Base-by-base conservation (phyloP, 23 tunicate genomes). In the Halocynthia roretzi region DNA sequence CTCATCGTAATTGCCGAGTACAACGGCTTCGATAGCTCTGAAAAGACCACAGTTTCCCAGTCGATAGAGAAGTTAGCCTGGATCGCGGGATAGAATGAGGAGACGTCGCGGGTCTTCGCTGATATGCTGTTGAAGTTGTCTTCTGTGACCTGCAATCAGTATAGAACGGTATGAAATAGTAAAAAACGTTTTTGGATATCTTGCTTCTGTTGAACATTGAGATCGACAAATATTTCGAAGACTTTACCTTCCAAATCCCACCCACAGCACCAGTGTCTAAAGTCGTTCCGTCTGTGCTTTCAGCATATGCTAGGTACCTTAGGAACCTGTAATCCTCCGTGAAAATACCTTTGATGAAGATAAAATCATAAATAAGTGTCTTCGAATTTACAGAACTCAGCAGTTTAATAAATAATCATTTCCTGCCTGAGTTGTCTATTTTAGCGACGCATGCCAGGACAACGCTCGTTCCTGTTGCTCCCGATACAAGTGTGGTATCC, bases 1-100 rank as follows among this genome's bases (percentile, higher is more conserved):
- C 95, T 53, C 10, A 69, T 77, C 10, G 95, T 87, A 19, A 88
- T 71, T 0, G 95, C 95, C 4, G 95, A 88, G 60, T 88, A 83
- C 40, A 88, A 11, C 9, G 95, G 95, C 12, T 78, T 83, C 65
- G 67, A 53, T 8, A 88, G 69, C 56, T 88, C 63, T n/a, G 69
- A 8, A 62, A 78, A 83, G 5, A 31, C 71, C 17, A 80, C 95
- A 10, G 50, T 67, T 6, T 56, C 54, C 95, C 95, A 88, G 51
- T 50, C 50, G 56, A 88, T 88, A 19, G 57, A 58, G 61, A 88
- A 88, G n/a, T 54, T 31, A 6, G 71, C 22, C 10, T 66, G 58
- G 18, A 88, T 83, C 44, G 8, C 83, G 10, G 77, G 15, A 62
- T 82, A 87, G 50, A 58, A 81, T 6, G 86, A 62, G 0, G 86